These are phyloP conservation scores for Synchiropus splendidus DNA, from an alignment of 2,113 vertebrate species.

Conservation along the genomic window DNA sequence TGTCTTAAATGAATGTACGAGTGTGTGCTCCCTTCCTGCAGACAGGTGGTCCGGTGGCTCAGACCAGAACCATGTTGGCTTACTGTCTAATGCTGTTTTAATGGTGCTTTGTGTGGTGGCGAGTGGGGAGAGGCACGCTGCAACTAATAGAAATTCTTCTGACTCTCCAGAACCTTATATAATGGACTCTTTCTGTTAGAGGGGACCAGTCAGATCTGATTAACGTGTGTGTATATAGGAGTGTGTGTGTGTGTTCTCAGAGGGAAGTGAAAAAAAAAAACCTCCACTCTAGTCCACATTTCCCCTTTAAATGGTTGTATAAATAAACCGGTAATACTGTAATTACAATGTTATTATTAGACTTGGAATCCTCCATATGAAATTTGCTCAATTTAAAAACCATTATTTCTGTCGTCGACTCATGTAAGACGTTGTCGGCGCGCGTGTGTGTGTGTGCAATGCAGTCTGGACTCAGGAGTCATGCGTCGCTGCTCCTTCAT, in stretches of 20 bases:
- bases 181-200: conserved; percentile 29
- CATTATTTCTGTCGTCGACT: no score
- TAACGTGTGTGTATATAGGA: conserved; percentile 6
- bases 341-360: no score
- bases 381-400: no score
- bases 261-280: conserved; percentile 20
- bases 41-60: conserved; percentile 44
- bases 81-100: conserved; percentile 47
- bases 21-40: conserved; percentile 27
- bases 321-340: no score
- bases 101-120: conserved; percentile 30
- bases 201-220: conserved; percentile 30
- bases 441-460: conserved; percentile 6
- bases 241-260: conserved; percentile 4
- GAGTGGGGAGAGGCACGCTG: conserved; percentile 18
- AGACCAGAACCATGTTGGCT: conserved; percentile 43
- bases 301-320: no score
- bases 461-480: no score
- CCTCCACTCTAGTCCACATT: no score
- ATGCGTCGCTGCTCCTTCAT: conserved; percentile 44
- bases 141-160: conserved; percentile 31
- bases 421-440: no score
- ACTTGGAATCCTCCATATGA: no score
- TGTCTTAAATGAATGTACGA: conserved; percentile 14
- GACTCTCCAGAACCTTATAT: conserved; percentile 32